Conservation (phyloP, 2,888 invertebrate genomes). For the Tetranychus piercei region DNA sequence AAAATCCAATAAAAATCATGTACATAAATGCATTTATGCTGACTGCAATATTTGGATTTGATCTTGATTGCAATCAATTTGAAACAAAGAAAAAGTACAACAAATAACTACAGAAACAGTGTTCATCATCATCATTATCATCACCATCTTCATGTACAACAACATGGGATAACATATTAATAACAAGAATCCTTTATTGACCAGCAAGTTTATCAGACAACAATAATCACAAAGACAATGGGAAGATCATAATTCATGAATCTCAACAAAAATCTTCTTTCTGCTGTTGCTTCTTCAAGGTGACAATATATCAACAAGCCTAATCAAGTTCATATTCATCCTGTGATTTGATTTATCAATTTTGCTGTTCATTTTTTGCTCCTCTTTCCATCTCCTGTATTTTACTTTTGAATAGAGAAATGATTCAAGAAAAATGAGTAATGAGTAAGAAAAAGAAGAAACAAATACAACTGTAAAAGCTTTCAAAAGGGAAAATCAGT, state of each 20-base stretch:
- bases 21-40: no score
- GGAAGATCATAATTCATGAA: not conserved
- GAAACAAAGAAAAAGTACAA: no score
- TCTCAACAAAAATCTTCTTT: not conserved
- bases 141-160: no score
- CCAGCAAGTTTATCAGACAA: no score
- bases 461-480: not conserved
- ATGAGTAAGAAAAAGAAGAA: not conserved
- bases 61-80: no score
- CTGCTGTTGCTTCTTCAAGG: not conserved
- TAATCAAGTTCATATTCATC: not conserved
- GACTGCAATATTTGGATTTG: no score
- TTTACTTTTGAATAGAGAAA: not conserved
- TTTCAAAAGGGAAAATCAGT: not conserved
- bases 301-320: not conserved
- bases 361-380: not conserved
- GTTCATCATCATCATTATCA: no score
- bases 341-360: not conserved
- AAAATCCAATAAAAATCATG: no score
- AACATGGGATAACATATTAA: no score
- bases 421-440: not conserved
- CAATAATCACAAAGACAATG: not conserved
- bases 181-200: no score
- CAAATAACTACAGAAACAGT: no score
- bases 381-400: not conserved